Conservation (phyloP, 2,113 vertebrate species). For the Pangasianodon hypophthalmus region DNA sequence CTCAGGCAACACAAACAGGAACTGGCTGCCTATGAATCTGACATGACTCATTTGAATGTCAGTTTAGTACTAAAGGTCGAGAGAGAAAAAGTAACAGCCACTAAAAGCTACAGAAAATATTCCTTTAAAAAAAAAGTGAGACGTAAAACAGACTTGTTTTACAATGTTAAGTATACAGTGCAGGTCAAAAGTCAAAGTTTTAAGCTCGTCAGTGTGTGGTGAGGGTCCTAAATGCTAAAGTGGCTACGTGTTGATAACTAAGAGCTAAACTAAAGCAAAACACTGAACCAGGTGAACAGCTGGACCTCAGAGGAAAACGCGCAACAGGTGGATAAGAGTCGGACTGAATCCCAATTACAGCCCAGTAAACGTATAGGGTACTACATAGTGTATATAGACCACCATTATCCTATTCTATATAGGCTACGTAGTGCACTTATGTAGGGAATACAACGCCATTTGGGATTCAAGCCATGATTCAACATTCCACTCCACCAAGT, state of each 20-base stretch:
- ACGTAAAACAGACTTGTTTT: background rate
- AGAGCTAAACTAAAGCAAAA: background rate
- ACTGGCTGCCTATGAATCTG: no score
- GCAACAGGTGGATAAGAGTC: constrained; percentile 58
- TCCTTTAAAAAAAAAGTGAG: background rate
- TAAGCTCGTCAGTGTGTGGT: background rate
- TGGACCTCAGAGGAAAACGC: constrained; percentile 22
- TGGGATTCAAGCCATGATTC: background rate
- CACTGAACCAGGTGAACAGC: constrained; percentile 1
- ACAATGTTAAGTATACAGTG: background rate
- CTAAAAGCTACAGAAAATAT: background rate
- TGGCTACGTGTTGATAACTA: background rate
- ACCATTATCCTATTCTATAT: background rate
- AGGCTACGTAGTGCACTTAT: background rate
- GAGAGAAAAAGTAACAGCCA: no score
- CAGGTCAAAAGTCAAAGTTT: background rate
- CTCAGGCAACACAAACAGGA: background rate
- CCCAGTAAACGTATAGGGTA: background rate
- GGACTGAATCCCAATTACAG: background rate
- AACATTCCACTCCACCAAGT: constrained; percentile 28
- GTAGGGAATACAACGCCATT: background rate
- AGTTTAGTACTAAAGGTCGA: background rate
- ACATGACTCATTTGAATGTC: background rate
- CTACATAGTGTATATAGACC: background rate
- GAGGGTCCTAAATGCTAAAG: background rate